Conservation (phyloP, 2,797 vertebrate genomes). For the Aldrovandia affinis region DNA sequence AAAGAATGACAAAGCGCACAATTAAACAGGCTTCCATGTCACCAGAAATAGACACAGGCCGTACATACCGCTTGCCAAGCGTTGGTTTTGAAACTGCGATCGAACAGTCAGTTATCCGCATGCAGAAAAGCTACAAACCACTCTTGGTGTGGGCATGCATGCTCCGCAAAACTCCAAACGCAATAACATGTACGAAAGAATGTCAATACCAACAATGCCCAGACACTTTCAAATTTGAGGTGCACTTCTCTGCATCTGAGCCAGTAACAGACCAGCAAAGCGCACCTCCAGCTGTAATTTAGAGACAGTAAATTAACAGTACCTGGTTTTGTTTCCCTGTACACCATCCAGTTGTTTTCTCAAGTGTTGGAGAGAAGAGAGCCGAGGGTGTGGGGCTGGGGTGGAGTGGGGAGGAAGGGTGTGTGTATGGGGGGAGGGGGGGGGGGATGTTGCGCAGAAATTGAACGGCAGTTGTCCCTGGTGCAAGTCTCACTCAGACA, state of each 20-base stretch:
- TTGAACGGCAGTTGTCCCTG: conserved; percentile 50
- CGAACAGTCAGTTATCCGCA: background rate
- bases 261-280: background rate
- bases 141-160: background rate
- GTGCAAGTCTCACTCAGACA: conserved; percentile 54
- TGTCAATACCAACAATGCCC: background rate
- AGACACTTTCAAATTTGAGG: background rate
- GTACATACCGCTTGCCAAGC: background rate
- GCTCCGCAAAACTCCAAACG: background rate
- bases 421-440: background rate
- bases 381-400: conserved; percentile 3
- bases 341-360: conserved; percentile 56
- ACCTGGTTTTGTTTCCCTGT: conserved; percentile 63
- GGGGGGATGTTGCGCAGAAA: background rate
- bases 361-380: conserved; percentile 30
- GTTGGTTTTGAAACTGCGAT: background rate
- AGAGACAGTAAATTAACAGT: conserved; percentile 43
- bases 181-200: background rate
- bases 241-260: background rate
- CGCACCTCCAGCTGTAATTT: background rate
- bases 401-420: background rate
- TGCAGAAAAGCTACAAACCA: background rate
- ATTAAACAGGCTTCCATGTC: conserved; percentile 40
- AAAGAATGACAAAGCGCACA: too few relatives aligned
- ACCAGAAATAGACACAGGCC: background rate